phyloP scores from a whole-genome alignment of 2,888 invertebrate genomes.

The Timandra comae region DNA sequence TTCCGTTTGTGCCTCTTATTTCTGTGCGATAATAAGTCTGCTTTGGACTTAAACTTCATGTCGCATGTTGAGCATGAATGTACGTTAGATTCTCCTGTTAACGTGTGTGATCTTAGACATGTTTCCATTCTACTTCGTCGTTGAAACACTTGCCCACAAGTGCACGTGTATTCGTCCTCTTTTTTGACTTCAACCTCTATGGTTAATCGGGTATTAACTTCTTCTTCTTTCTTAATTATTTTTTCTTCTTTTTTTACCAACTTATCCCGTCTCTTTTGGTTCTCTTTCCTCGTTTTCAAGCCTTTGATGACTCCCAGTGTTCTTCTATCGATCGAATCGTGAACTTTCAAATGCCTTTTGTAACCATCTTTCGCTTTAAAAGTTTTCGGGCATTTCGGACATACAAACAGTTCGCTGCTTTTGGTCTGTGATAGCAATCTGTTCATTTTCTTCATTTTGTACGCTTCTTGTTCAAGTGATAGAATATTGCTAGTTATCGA shows the following conservation, averaged over 20 bases:
- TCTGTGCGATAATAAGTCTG: conserved; percentile 48
- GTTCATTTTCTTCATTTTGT: too few species aligned
- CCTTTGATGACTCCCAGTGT: conserved; percentile 44
- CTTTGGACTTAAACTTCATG: conserved; percentile 52
- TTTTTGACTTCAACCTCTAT: conserved; percentile 22
- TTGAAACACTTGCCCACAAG: conserved; percentile 53
- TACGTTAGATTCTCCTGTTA: conserved; percentile 31
- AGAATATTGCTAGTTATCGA: conserved; percentile 63
- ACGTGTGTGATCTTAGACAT: conserved; percentile 54
- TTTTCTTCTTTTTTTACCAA: conserved; percentile 3
- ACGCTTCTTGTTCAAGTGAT: conserved; percentile 61
- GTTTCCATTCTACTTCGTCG: conserved; percentile 60
- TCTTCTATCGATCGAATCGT: conserved; percentile 49
- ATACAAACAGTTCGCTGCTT: conserved; percentile 23
- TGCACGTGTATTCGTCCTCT: conserved; percentile 56
- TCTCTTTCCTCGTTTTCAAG: conserved; percentile 36
- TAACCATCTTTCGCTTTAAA: conserved; percentile 28
- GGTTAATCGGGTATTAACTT: conserved; percentile 13
- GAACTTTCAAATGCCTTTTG: conserved; percentile 46
- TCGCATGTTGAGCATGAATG: conserved; percentile 51
- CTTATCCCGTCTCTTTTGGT: conserved; percentile 28
- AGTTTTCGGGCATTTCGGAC: conserved; percentile 50
- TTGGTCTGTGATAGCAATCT: conserved; percentile 43
- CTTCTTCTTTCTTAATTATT: conserved; percentile 12
- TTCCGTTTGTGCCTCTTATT: conserved; percentile 54